These are phyloP conservation scores for Andrena cerasifolii DNA, from an alignment of 1,140 invertebrate genomes.

Conservation along the genomic window DNA sequence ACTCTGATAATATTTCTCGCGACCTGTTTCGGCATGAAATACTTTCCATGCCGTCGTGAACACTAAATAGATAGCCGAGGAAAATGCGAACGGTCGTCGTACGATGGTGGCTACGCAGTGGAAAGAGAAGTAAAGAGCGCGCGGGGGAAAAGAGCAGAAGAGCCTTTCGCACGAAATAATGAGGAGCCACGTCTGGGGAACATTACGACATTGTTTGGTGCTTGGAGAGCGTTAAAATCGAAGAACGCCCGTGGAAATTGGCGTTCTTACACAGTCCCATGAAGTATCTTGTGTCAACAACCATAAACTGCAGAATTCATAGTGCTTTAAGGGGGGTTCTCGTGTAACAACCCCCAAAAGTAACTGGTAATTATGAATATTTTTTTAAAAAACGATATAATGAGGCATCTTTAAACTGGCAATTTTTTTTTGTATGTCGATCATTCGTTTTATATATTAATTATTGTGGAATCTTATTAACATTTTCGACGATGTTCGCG, in stretches of 20 bases:
- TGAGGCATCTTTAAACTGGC: too few relatives aligned
- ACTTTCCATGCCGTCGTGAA: slow-evolving; percentile 63
- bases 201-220: not conserved
- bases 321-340: too few relatives aligned
- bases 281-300: too few relatives aligned
- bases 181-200: not conserved
- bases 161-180: slow-evolving; percentile 17
- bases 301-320: too few relatives aligned
- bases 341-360: too few relatives aligned
- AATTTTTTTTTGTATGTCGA: too few relatives aligned
- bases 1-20: slow-evolving; percentile 61
- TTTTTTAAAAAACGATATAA: too few relatives aligned
- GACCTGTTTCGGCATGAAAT: slow-evolving; percentile 61
- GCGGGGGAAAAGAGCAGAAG: slow-evolving; percentile 8
- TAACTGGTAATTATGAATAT: too few relatives aligned
- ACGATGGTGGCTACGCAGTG: slow-evolving; percentile 12
- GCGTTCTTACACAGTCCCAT: too few relatives aligned
- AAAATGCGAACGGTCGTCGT: slow-evolving; percentile 39
- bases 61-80: slow-evolving; percentile 60
- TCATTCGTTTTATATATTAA: too few relatives aligned
- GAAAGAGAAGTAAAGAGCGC: slow-evolving; percentile 30
- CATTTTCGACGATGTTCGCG: too few relatives aligned
- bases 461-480: too few relatives aligned
- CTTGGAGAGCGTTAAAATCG: not conserved
- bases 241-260: not conserved